Evolutionary conservation across 2,888 invertebrate genomes (phyloP).

Genomic region (Nebria brevicollis): DNA sequence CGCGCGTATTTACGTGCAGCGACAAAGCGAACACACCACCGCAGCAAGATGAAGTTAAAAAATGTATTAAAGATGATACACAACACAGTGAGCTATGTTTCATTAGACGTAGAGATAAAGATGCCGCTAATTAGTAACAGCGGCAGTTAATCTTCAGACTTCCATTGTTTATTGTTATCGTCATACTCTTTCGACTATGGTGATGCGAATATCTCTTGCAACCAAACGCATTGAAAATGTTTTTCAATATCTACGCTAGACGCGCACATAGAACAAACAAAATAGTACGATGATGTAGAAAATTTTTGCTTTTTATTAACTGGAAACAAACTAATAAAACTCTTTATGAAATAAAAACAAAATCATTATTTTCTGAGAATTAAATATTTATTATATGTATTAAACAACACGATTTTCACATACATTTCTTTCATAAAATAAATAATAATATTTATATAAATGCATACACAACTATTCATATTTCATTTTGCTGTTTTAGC

Average conservation of each 20-base stretch:
- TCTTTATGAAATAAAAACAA: no score
- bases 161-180: constrained; percentile 39
- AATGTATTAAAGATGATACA: constrained; percentile 37
- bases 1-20: neutral
- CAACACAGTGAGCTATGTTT: constrained; percentile 34
- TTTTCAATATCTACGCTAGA: neutral
- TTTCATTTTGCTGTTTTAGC: no score
- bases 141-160: constrained; percentile 44
- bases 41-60: constrained; percentile 27
- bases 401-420: no score
- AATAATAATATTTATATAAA: no score
- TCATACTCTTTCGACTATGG: neutral
- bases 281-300: no score
- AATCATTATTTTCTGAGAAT: no score
- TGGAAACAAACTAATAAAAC: no score
- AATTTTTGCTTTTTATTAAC: no score
- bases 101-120: constrained; percentile 44
- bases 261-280: no score
- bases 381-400: no score
- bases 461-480: no score
- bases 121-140: constrained; percentile 42
- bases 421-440: no score
- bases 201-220: neutral
- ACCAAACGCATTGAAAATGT: neutral
- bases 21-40: neutral